Evolutionary conservation across 1,140 invertebrate species (phyloP).

Genomic region (Bilobella aurantiaca): DNA sequence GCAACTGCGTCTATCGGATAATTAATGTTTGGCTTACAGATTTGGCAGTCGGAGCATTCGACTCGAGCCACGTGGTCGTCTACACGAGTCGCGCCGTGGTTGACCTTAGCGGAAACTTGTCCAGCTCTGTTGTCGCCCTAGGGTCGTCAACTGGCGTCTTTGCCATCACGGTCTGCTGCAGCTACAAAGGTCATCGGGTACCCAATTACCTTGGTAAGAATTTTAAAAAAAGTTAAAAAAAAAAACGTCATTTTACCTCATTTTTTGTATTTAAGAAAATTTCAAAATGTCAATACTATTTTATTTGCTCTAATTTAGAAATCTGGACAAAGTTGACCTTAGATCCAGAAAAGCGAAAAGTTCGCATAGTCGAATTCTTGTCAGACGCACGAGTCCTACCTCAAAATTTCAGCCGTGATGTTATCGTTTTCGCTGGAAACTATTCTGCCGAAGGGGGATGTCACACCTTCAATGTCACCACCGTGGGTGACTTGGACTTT

Average conservation of each 20-base stretch:
- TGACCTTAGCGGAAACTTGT: constrained; percentile 4
- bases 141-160: background rate
- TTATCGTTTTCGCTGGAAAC: background rate
- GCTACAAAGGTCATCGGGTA: background rate
- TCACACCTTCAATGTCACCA: background rate
- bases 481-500: constrained; percentile 6
- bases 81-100: constrained; percentile 10
- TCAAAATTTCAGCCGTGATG: background rate
- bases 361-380: background rate
- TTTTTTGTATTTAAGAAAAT: background rate
- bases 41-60: constrained; percentile 35
- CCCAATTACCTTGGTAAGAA: background rate
- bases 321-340: background rate
- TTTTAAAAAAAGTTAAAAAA: no score
- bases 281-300: no score
- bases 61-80: constrained; percentile 32
- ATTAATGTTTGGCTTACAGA: no score
- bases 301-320: background rate
- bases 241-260: no score
- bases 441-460: background rate
- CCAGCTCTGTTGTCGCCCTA: background rate
- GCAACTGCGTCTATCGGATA: background rate
- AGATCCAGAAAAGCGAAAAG: background rate
- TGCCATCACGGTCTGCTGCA: background rate
- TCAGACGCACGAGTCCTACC: background rate